Base-by-base conservation (phyloP, 37 sponge, comb jelly and placozoan genomes). In the Mnemiopsis leidyi region DNA sequence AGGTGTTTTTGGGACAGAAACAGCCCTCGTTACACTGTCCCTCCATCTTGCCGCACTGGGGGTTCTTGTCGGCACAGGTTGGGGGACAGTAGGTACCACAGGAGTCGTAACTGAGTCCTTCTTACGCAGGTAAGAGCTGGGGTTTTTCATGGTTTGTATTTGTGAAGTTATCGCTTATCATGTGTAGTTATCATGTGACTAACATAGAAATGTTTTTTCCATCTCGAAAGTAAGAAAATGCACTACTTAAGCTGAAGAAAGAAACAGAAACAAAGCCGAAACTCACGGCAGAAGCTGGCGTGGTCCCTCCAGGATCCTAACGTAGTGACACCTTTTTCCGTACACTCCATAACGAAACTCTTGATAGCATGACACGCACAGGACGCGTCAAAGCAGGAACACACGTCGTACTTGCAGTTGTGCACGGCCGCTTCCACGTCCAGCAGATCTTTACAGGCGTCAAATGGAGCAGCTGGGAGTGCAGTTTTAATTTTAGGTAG, bases 31-130 rank as follows among this genome's bases (percentile, higher is more conserved):
- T 79, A 79, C 82, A 79, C 38, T 32, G 21, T 18, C 21, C 82
- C 33, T 33, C 36, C 24, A 69, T 21, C 29, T 21, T 25, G 21
- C 29, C 82, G 32, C 82, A 79, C 3, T 23, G 26, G 33, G 82
- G 82, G 36, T 20, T 79, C 82, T 79, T 79, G 82, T 79, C 82
- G 7, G 82, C 82, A 79, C 82, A 79, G 2, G 82, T 79, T 79
- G 82, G 36, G 2, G 33, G 82, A 79, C 82, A 79, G 36, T 29
- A 79, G 3, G 23, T 36, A 7, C 82, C 82, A 31, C 82, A 79
- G 5, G 82, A 28, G 23, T 33, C 36, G 37, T 79, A 79, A 9
- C 21, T 16, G 23, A 79, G 37, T 18, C 37, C 37, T 21, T 79
- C 82, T 3, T 28, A n/a, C 23, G 36, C 82, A 79, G 2, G 23